Conservation (phyloP, 2,113 vertebrate species). For the Saccopteryx leptura region DNA sequence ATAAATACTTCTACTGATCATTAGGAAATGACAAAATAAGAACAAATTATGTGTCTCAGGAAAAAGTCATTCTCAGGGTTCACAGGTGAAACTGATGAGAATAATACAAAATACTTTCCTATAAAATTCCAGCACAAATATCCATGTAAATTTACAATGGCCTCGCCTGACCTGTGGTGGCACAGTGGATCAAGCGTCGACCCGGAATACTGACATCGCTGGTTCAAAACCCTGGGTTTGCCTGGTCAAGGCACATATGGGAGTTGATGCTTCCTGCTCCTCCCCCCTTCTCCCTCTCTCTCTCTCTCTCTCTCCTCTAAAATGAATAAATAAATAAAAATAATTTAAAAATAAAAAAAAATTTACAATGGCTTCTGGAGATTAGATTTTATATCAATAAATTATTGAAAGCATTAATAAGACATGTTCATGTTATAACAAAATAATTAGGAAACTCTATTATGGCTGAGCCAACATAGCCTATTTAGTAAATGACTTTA, state of each 20-base stretch:
- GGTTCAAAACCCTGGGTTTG: too few species aligned
- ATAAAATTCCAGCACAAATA: constrained; percentile 1
- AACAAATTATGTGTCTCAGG: neutral
- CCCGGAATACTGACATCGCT: too few species aligned
- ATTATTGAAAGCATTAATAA: neutral
- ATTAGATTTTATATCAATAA: neutral
- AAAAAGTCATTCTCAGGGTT: neutral
- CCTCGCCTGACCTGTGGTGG: neutral
- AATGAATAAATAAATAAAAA: too few species aligned
- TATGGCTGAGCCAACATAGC: neutral
- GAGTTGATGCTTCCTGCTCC: too few species aligned
- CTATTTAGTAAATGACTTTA: neutral
- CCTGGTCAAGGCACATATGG: too few species aligned
- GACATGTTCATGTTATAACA: neutral
- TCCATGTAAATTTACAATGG: constrained; percentile 10
- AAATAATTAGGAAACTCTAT: neutral
- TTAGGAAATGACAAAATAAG: neutral
- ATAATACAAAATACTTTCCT: neutral
- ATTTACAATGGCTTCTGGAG: neutral
- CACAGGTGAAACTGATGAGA: neutral
- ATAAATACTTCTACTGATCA: neutral
- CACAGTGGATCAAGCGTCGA: too few species aligned
- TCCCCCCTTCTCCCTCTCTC: too few species aligned
- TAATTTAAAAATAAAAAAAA: too few species aligned
- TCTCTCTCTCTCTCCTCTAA: too few species aligned